phyloP scores from a whole-genome alignment of 2,113 vertebrate species.

The Phoxinus phoxinus region DNA sequence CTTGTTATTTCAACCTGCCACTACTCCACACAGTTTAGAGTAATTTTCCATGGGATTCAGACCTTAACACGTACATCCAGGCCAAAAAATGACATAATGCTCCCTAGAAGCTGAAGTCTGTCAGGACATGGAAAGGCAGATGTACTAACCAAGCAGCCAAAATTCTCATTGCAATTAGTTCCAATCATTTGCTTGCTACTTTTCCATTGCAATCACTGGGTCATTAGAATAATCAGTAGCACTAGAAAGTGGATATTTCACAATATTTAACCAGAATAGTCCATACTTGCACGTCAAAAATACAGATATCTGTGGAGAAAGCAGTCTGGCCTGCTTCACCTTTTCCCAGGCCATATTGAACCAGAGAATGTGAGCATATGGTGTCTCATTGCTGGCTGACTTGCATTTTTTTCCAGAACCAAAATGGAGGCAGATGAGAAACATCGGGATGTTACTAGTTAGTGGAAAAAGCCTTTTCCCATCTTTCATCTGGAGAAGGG shows the following conservation, averaged over 20 bases:
- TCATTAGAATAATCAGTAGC: slow-evolving; percentile 16
- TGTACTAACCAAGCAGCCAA: slow-evolving; percentile 2
- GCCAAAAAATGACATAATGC: slow-evolving; percentile 37
- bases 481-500: slow-evolving; percentile 26
- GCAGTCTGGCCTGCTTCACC: neutral
- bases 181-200: neutral
- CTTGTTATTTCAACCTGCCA: slow-evolving; percentile 11
- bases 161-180: neutral
- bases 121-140: slow-evolving; percentile 18
- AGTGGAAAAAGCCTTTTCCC: slow-evolving; percentile 2
- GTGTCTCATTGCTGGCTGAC: neutral
- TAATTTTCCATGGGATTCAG: neutral
- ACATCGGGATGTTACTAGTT: slow-evolving; percentile 2
- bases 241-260: neutral
- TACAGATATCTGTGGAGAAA: neutral
- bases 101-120: slow-evolving; percentile 19
- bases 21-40: neutral
- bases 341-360: neutral
- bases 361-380: slow-evolving; percentile 6
- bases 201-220: neutral
- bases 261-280: neutral
- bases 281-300: neutral
- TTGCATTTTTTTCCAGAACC: neutral
- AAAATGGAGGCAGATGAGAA: slow-evolving; percentile 31
- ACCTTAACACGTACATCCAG: neutral